Base-by-base conservation (phyloP, 2,888 invertebrate species). In the Standfussiana lucernea region DNA sequence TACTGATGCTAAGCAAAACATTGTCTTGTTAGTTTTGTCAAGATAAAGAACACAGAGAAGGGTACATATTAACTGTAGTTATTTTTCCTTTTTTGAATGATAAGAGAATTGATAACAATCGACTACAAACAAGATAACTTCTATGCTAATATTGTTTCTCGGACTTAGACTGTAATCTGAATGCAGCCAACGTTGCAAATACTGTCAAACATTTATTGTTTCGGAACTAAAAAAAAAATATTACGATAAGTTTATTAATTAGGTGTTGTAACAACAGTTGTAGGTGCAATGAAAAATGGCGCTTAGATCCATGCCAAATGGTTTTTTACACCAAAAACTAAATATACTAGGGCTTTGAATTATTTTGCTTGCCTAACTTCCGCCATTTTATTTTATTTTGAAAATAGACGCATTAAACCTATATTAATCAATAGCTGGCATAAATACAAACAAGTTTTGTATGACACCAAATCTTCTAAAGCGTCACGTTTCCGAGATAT, bases 11-110 rank as follows among this genome's bases (percentile, higher is more conserved):
- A n/a, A 32, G 7, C 1, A 35, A 75, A 64, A 67, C 56, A 65
- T 67, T 67, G 21, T 42, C 66, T 64, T 80, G 50, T 72, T 84
- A 84, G 72, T 45, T 80, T 42, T 37, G 32, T 45, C 32, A 47
- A 68, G 50, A 72, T 72, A 80, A 59, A 59, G 21, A 79, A 47
- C n/a, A 15, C 28, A 40, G n/a, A 71, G 61, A 62, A 67, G 11
- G 13, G 59, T 47, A 70, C 70, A 80, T 47, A 73, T 61, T 62
- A 15, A 42, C 32, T n/a, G 15, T 24, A 40, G 45, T 21, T 18
- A 45, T 64, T 5, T 62, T 56, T 28, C 18, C 18, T 28, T 28
- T 56, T 28, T 59, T 59, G 40, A 40, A 32, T 7, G 0, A 28
- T 65, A 5, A 7, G n/a, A 45, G 15, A 1, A 0, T 42, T 13